Evolutionary conservation across 1,140 invertebrate genomes (phyloP), one percentile per base, ranked within the genome.

Genomic region (Anastrepha obliqua): DNA sequence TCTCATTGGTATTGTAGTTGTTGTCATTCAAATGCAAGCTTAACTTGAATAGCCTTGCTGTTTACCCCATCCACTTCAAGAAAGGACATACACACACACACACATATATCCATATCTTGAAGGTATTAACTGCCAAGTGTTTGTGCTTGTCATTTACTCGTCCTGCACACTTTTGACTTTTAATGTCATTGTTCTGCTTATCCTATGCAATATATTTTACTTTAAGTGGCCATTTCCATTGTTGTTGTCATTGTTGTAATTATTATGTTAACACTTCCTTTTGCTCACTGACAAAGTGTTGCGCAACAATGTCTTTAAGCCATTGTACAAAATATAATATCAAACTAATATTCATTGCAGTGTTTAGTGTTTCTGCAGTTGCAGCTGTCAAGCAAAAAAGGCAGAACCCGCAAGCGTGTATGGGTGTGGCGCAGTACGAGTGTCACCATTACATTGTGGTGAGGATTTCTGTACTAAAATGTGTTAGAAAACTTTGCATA

Each of bases 251-350:
- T 74, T 74, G 44, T 81, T 81, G 74, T 81, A 81, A 81, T 81
- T 81, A 81, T 81, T 81, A 81, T 81, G 74, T 81, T 81, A 58
- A 81, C 74, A 81, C 74, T 81, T 20, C 74, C 17, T 81, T 81
- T 29, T 81, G 74, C 20, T 81, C 20, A 51, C 44, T 2, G 0
- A 17, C n/a, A 51, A 55, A 81, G 74, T 81, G 44, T 55, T 81
- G n/a, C 29, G 47, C 7, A 81, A 81, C 47, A 81, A 81, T 55
- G 74, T 55, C 74, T 15, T 67, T 51, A 13, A 81, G 55, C 29
- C 29, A 67, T 29, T 81, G 15, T 74, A 44, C 55, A 29, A 55
- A 3, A 55, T 42, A 29, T 42, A 81, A n/a, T 51, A n/a, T 81
- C 47, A 29, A 29, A 29, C 29, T 81, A 81, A 81, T 55, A 81